A percentile compares a stretch with the other conserved stretches of the same genome.
These are phyloP conservation scores for Diaprepes abbreviatus DNA, from an alignment of 2,888 invertebrate genomes.

Conservation along the genomic window DNA sequence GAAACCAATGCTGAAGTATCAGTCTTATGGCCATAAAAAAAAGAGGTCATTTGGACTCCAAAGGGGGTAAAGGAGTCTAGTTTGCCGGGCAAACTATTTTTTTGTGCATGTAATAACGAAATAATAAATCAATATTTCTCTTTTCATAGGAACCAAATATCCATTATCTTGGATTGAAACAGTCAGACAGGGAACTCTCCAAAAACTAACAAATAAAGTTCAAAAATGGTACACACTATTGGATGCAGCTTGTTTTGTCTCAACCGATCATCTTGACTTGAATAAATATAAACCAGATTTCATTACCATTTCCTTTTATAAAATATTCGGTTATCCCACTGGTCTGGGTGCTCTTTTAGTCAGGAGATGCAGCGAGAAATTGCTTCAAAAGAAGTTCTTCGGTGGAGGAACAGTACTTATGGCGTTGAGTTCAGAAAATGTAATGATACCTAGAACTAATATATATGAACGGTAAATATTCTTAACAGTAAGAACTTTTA, in stretches of 20 bases:
- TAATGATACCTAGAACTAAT: conserved; percentile 77
- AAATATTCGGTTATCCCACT: conserved; percentile 96
- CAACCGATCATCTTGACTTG: conserved; percentile 85
- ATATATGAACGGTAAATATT: conserved; percentile 82
- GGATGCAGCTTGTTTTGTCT: conserved; percentile 88
- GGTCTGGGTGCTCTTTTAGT: conserved; percentile 93
- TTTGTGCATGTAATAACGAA: no score
- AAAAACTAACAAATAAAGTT: conserved; percentile 63
- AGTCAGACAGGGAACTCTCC: conserved; percentile 74
- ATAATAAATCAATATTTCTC: no score
- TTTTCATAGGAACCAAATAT: conserved; percentile 87
- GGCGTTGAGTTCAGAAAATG: conserved; percentile 79
- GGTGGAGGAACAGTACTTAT: conserved; percentile 96
- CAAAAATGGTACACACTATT: conserved; percentile 80
- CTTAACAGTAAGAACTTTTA: no score
- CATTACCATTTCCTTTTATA: conserved; percentile 94
- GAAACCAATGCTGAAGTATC: no score
- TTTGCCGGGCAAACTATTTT: no score
- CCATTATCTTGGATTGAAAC: conserved; percentile 80
- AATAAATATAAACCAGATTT: conserved; percentile 84
- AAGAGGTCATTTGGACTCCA: no score
- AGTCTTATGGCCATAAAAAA: no score
- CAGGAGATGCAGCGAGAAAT: conserved; percentile 73
- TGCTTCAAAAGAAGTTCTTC: conserved; percentile 83
- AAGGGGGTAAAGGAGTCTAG: no score